These are phyloP conservation scores for Silurus lanzhouensis DNA, from an alignment of 2,797 vertebrate genomes.

Conservation along the genomic window DNA sequence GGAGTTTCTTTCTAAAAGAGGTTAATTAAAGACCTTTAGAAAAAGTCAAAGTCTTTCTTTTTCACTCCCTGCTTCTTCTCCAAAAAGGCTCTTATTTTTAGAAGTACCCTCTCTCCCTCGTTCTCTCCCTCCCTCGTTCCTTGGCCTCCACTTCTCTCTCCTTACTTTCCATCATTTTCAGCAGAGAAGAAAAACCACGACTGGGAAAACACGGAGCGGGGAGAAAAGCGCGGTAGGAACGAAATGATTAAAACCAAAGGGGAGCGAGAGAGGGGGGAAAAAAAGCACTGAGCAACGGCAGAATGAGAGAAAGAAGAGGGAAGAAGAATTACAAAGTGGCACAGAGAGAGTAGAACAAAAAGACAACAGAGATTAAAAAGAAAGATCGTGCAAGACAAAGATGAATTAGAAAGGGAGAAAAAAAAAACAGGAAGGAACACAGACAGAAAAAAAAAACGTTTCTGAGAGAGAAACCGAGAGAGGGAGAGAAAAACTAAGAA, in stretches of 20 bases:
- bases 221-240: slow-evolving; percentile 1
- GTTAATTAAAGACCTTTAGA: slow-evolving; percentile 32
- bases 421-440: not conserved
- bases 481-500: too few relatives aligned
- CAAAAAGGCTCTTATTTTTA: slow-evolving; percentile 45
- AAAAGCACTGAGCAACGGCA: too few relatives aligned
- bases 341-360: not conserved
- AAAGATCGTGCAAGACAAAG: not conserved
- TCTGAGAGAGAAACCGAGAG: not conserved
- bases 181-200: slow-evolving; percentile 1
- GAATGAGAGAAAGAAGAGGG: not conserved
- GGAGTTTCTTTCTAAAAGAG: slow-evolving; percentile 1
- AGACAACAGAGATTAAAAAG: not conserved
- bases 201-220: not conserved
- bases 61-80: slow-evolving; percentile 10
- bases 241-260: slow-evolving; percentile 6
- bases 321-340: not conserved
- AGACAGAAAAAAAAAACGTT: not conserved
- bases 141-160: not conserved
- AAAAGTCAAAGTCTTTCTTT: slow-evolving; percentile 29
- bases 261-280: not conserved
- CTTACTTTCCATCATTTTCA: slow-evolving; percentile 9
- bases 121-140: not conserved
- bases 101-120: slow-evolving; percentile 17
- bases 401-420: not conserved